Evolutionary conservation across 2,797 vertebrate species (phyloP).

Genomic region (Denticeps clupeoides): DNA sequence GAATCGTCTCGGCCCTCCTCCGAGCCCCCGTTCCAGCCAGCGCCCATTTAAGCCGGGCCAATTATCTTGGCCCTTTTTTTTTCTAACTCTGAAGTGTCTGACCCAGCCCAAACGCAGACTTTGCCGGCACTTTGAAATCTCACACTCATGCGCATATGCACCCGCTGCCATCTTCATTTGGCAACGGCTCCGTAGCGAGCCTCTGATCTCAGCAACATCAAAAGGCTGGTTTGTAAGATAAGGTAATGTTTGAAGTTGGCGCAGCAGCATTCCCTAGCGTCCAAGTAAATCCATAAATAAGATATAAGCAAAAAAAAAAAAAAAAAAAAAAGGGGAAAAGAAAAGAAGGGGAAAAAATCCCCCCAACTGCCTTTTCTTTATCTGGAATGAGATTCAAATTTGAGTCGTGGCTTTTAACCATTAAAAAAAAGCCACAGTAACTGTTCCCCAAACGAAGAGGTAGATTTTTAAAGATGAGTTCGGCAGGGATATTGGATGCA

Average conservation of each 20-base stretch:
- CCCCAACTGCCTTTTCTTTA: conserved; percentile 44
- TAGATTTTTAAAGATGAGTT: not conserved
- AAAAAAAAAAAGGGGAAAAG: not conserved
- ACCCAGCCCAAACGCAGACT: conserved; percentile 75
- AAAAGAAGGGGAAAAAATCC: conserved; percentile 24
- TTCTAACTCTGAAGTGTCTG: conserved; percentile 62
- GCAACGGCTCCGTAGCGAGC: conserved; percentile 74
- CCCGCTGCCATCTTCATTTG: conserved; percentile 72
- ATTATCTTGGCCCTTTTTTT: conserved; percentile 79
- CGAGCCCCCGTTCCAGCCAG: conserved; percentile 59
- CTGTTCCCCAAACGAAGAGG: conserved; percentile 36
- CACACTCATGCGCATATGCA: conserved; percentile 66
- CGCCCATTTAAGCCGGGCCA: conserved; percentile 76
- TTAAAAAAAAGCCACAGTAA: conserved; percentile 39
- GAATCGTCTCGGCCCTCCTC: conserved; percentile 22
- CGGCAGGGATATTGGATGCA: too few relatives aligned
- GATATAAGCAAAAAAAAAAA: conserved; percentile 63
- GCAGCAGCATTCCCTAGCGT: conserved; percentile 78
- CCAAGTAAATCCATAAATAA: conserved; percentile 92
- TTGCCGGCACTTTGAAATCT: conserved; percentile 76
- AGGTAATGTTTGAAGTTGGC: conserved; percentile 94
- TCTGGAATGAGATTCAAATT: conserved; percentile 59
- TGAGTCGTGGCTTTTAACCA: conserved; percentile 55
- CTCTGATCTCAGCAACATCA: conserved; percentile 88
- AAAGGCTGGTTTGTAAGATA: conserved; percentile 95